phyloP scores from a whole-genome alignment of 2,797 vertebrate genomes.

The Silurus aristotelis region DNA sequence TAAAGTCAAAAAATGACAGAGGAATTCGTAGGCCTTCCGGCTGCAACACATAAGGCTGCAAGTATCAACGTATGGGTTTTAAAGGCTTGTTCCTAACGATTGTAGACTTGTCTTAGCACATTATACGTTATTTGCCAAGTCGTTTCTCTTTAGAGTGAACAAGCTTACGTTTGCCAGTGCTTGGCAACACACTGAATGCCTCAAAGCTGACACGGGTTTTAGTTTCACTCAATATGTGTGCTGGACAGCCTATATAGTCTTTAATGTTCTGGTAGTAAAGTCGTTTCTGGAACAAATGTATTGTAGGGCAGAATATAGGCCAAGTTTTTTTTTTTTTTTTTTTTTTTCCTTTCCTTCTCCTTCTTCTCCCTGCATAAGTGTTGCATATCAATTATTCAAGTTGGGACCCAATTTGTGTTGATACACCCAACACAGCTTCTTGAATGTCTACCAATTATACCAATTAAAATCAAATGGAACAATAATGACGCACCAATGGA shows the following conservation, averaged over 20 bases:
- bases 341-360: not conserved
- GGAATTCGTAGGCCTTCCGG: constrained; percentile 32
- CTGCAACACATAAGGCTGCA: constrained; percentile 56
- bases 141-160: constrained; percentile 46
- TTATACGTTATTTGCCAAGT: constrained; percentile 47
- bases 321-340: not conserved
- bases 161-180: constrained; percentile 54
- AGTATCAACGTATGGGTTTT: constrained; percentile 43
- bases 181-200: constrained; percentile 44
- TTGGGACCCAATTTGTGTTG: not conserved
- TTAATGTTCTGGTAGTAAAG: constrained; percentile 46
- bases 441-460: not conserved
- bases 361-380: not conserved
- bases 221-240: constrained; percentile 33
- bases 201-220: constrained; percentile 40
- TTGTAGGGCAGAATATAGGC: constrained; percentile 18
- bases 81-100: constrained; percentile 51
- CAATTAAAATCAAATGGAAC: not conserved
- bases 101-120: constrained; percentile 63
- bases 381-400: not conserved
- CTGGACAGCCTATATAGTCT: constrained; percentile 43
- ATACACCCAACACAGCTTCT: not conserved
- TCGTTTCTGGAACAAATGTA: constrained; percentile 42
- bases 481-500: not conserved
- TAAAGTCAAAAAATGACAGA: constrained; percentile 3